Evolutionary conservation across 2,113 vertebrate genomes (phyloP).

Genomic region (Channa argus): DNA sequence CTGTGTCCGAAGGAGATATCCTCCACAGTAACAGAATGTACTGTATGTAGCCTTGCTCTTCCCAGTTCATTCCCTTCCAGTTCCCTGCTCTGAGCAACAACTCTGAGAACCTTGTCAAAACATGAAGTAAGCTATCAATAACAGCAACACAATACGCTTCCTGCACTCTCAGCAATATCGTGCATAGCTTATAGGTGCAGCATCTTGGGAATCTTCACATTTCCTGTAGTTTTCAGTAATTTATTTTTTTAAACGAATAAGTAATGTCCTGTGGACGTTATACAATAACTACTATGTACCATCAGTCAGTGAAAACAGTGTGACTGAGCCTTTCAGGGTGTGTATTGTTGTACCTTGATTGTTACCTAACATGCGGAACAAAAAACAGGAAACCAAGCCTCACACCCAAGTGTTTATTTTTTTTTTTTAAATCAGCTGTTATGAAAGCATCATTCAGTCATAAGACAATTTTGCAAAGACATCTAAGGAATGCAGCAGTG

Average conservation of each 20-base stretch:
- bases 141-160: conserved; percentile 37
- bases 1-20: conserved; percentile 36
- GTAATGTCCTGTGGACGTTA: background rate
- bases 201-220: conserved; percentile 33
- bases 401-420: background rate
- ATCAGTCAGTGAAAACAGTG: background rate
- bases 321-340: conserved; percentile 6
- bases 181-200: conserved; percentile 5
- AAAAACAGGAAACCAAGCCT: conserved; percentile 20
- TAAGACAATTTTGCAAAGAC: conserved; percentile 47
- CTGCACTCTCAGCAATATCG: conserved; percentile 37
- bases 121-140: conserved; percentile 52
- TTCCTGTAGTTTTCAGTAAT: conserved; percentile 11
- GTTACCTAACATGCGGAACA: background rate
- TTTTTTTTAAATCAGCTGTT: conserved; percentile 16
- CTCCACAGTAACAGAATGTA: conserved; percentile 58
- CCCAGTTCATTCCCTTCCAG: conserved; percentile 62
- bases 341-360: conserved; percentile 29
- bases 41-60: conserved; percentile 52
- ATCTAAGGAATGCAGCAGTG: conserved; percentile 63
- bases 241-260: background rate
- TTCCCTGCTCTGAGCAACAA: conserved; percentile 57
- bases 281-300: background rate
- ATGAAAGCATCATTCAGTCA: conserved; percentile 28
- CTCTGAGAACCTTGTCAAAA: conserved; percentile 65